A percentile compares a stretch with the other conserved stretches of the same genome.
Evolutionary conservation across 1,140 invertebrate species (phyloP).

Genomic region (Philaenus spumarius): DNA sequence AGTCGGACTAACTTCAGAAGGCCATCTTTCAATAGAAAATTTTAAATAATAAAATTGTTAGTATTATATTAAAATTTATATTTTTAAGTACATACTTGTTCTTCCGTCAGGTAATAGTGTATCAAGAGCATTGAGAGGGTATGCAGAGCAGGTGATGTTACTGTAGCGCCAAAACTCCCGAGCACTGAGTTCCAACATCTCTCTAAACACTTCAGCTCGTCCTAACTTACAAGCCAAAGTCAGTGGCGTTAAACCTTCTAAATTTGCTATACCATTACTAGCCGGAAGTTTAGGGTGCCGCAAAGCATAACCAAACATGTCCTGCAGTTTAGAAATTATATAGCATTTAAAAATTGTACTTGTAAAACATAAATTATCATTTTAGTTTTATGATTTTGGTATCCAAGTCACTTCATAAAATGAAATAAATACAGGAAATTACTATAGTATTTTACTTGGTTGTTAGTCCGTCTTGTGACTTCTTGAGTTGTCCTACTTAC

Average conservation of each 20-base stretch:
- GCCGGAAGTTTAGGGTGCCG: slow-evolving; percentile 89
- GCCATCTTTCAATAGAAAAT: too few species aligned
- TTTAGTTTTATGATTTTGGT: too few species aligned
- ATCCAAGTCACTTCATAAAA: too few species aligned
- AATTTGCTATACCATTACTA: slow-evolving; percentile 80
- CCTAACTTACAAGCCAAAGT: slow-evolving; percentile 95
- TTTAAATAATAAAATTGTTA: too few species aligned
- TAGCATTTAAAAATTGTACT: neutral
- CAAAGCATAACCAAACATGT: slow-evolving; percentile 97
- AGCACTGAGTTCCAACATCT: slow-evolving; percentile 95
- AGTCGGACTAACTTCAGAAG: too few species aligned
- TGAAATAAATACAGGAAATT: too few species aligned
- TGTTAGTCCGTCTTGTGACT: too few species aligned
- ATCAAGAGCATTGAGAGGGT: slow-evolving; percentile 92
- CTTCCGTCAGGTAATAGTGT: slow-evolving; percentile 88
- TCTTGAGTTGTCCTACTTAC: neutral
- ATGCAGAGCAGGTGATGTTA: slow-evolving; percentile 98
- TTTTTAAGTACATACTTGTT: slow-evolving; percentile 87
- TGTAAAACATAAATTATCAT: slow-evolving; percentile 24
- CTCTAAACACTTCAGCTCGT: slow-evolving; percentile 89
- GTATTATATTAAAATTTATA: too few species aligned
- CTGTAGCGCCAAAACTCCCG: slow-evolving; percentile 98
- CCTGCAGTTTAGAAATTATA: slow-evolving; percentile 59
- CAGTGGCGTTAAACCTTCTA: slow-evolving; percentile 86
- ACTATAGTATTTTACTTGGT: too few species aligned